Base-by-base conservation (phyloP, 2,797 vertebrate species). In the Rhyacichthys aspro region DNA sequence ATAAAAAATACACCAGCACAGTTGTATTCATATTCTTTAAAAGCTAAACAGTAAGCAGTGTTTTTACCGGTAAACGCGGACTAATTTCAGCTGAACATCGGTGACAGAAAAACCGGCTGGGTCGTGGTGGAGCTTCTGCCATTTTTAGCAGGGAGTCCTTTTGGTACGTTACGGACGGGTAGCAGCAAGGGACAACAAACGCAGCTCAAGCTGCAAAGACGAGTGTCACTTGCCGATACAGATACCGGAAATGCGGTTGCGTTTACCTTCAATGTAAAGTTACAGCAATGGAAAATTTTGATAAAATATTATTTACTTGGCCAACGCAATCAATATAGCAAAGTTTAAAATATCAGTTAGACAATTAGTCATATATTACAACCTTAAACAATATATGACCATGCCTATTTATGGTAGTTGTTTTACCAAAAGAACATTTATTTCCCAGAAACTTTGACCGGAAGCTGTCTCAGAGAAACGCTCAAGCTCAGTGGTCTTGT, bases 91-190 rank as follows among this genome's bases (percentile, higher is more conserved):
- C 90, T 53, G 94, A 95, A 73, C 96, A 97, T 89, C 90, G 93
- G 89, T 98, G 95, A 87, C 96, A 98, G 84, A 98, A 98, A 84
- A 93, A 98, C 80, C 95, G 94, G 81, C 93, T 88, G 77, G 93
- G 92, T 86, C 93, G 94, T 73, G 91, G 85, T 36, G 94, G 90
- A 86, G 95, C 95, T 93, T 97, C 96, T 86, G 96, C 96, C 96
- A 98, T 97, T 80, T 86, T 84, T 80, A 12, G 59, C 60, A 61
- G 63, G 54, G 5, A 56, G 11, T 58, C 0, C 43, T 18, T 45
- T 62, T 18, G 23, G 59, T 63, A 37, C 43, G 38, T 48, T 53
- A 23, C 18, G 48, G 67, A 88, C 79, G 86, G 84, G 9, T 5
- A 84, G 77, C 76, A 17, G 14, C 47, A 5, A 84, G 82, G 86